Base-by-base conservation (phyloP, 2,888 invertebrate genomes). In the Acrobasis consociella region DNA sequence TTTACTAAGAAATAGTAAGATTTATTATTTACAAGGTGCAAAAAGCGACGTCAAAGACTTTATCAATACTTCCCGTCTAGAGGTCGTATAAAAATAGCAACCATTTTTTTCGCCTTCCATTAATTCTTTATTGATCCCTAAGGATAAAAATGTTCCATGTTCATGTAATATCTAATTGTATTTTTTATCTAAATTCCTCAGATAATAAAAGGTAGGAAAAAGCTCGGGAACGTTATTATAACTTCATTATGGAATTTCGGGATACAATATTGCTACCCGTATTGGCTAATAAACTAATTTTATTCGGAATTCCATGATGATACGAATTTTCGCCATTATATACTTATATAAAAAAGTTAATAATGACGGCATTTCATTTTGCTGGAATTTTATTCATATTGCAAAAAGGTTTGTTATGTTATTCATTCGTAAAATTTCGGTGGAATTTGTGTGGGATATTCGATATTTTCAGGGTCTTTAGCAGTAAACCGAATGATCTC, bases 271-370 rank as follows among this genome's bases (percentile, higher is more conserved):
- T 46, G 22, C 49, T 31, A 31, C 22, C n/a, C 13, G 13, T 49
- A 49, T 58, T 46, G 37, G 53, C 53, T 53, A 53, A 53, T 53
- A 52, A 17, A 52, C 52, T 52, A 52, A 9, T 22, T 50, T 13
- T 22, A 22, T 53, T 53, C 13, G 46, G 11, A 13, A 13, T 46
- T 46, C 10, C n/a, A 46, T 46, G n/a, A 46, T 13, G 13, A 46
- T 13, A 46, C 13, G 46, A 46, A 46, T 11, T 46, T n/a, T 7
- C 1, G 46, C 13, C 46, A 46, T n/a, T n/a, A 46, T 46, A 46
- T 46, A 46, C 46, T 13, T 2, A 46, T 46, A n/a, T 13, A 13
- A 46, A n/a, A 46, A 13, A 13, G 2, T 31, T 31, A 52, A 31
- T 31, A 52, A 16, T 50, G 50, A 52, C 37, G 31, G 52, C 52